These are phyloP conservation scores for Tetramorium alpestre DNA, from an alignment of 1,140 invertebrate species.

Conservation along the genomic window DNA sequence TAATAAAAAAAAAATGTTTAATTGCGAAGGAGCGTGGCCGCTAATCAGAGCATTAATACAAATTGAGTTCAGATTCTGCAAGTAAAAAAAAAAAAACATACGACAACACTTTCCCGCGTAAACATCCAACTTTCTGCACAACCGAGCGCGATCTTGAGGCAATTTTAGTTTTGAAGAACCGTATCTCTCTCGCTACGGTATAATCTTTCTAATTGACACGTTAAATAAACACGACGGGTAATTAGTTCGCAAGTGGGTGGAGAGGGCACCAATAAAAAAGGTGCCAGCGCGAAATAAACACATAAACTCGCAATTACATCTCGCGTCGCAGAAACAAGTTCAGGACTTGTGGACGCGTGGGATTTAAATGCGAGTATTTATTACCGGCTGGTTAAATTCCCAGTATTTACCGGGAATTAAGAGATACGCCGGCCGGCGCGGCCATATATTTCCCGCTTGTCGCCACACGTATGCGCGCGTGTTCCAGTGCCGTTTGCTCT, in stretches of 20 bases:
- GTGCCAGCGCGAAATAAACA: conserved; percentile 30
- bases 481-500: conserved; percentile 31
- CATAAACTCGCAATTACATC: conserved; percentile 57
- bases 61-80: neutral
- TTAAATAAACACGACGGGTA: conserved; percentile 55
- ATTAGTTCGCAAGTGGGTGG: conserved; percentile 17
- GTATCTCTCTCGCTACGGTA: neutral
- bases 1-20: neutral
- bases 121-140: conserved; percentile 3
- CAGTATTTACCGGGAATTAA: conserved; percentile 62
- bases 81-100: neutral
- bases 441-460: conserved; percentile 56
- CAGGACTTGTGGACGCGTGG: conserved; percentile 53
- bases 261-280: conserved; percentile 38
- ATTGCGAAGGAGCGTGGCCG: neutral
- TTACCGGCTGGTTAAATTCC: conserved; percentile 60
- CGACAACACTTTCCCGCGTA: neutral
- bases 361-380: conserved; percentile 61
- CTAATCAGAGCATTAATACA: neutral
- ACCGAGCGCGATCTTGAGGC: neutral
- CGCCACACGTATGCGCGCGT: conserved; percentile 29
- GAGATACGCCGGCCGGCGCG: conserved; percentile 52
- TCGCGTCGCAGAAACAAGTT: conserved; percentile 59
- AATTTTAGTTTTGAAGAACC: conserved; percentile 26
- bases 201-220: conserved; percentile 59